phyloP scores from a whole-genome alignment of 2,888 invertebrate species.

The Dryomyza anilis region DNA sequence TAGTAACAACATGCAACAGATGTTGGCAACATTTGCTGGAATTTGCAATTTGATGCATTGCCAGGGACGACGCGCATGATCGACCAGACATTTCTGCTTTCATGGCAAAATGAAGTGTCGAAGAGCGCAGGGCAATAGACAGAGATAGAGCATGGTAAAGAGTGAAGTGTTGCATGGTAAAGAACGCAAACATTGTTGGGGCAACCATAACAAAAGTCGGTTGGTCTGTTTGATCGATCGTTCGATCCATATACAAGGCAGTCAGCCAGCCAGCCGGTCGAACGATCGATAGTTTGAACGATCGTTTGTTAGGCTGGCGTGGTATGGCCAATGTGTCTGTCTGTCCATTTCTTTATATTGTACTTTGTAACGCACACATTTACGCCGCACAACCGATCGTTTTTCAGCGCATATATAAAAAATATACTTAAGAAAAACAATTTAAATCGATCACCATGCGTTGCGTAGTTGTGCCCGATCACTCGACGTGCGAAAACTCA shows the following conservation, averaged over 20 bases:
- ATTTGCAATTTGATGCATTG: conserved; percentile 17
- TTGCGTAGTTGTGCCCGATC: no score
- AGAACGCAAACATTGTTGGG: background rate
- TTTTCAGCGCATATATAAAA: no score
- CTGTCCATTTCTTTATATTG: no score
- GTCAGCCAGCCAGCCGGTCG: background rate
- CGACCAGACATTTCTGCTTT: background rate
- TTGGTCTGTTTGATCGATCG: conserved; percentile 10
- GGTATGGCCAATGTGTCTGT: no score
- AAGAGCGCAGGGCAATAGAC: background rate
- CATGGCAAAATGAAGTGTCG: background rate
- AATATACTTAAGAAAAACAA: no score
- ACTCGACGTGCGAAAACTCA: no score
- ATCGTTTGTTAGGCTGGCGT: no score
- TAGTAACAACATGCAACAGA: background rate
- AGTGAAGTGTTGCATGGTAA: background rate
- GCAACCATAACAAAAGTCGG: background rate
- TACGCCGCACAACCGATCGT: no score
- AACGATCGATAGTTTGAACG: background rate
- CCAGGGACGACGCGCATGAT: conserved; percentile 1
- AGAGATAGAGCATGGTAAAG: background rate
- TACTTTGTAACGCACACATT: no score
- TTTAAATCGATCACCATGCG: no score
- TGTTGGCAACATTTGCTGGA: conserved; percentile 21
- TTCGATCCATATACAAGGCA: background rate